These are phyloP conservation scores for Pycnonotus jocosus DNA, from an alignment of 2,113 vertebrate species.

Conservation along the genomic window DNA sequence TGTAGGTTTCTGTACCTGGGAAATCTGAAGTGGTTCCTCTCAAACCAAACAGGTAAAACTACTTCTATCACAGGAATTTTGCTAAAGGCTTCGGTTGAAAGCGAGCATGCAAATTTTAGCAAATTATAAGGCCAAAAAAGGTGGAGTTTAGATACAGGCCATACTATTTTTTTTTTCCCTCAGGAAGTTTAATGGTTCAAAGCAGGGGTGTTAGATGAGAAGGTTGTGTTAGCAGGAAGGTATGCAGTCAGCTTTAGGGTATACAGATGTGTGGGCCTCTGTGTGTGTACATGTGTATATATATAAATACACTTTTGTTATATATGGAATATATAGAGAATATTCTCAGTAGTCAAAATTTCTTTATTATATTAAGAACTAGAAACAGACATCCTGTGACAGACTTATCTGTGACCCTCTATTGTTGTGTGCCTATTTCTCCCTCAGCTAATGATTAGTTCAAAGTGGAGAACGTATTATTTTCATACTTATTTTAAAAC, in stretches of 20 bases:
- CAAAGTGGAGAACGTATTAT: background rate
- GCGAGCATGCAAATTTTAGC: background rate
- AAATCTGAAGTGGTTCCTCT: background rate
- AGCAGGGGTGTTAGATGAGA: background rate
- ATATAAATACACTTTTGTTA: background rate
- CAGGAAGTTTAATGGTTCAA: background rate
- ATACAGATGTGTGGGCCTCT: background rate
- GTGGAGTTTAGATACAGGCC: background rate
- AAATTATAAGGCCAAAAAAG: background rate
- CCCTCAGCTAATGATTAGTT: background rate
- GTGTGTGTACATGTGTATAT: background rate
- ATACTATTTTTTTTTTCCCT: background rate
- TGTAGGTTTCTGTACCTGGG: background rate
- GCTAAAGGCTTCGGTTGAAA: background rate
- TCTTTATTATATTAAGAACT: background rate
- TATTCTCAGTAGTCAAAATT: background rate
- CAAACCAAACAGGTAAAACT: slow-evolving; percentile 35
- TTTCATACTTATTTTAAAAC: background rate
- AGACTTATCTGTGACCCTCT: background rate
- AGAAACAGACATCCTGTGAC: background rate
- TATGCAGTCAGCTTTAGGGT: background rate
- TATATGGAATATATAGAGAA: background rate
- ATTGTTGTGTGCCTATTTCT: background rate
- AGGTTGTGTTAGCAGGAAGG: background rate
- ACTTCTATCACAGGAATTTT: background rate